Percentiles rank a stretch among this genome's conserved stretches.
Conservation (phyloP, 2,113 vertebrate species). For the Rhinichthys klamathensis region DNA sequence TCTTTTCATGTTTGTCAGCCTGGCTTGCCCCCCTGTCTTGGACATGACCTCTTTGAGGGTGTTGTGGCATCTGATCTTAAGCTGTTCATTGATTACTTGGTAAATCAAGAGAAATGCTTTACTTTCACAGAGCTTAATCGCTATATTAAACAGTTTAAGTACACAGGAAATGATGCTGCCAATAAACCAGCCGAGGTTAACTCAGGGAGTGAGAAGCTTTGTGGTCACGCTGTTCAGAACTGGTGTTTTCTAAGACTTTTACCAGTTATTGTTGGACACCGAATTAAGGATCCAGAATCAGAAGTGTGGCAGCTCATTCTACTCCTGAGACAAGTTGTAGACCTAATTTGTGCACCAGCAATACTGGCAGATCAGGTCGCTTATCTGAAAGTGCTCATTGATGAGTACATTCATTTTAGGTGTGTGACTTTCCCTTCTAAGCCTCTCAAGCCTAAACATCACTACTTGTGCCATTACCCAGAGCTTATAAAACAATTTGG, state of each 20-base stretch:
- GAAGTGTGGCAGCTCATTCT: neutral
- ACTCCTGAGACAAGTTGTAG: neutral
- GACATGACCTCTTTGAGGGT: neutral
- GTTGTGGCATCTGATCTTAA: neutral
- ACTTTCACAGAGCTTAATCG: conserved; percentile 10
- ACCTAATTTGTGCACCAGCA: conserved; percentile 1
- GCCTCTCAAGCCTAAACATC: conserved; percentile 1
- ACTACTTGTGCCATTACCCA: neutral
- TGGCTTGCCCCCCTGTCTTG: neutral
- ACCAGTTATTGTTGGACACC: neutral
- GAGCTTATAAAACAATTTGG: neutral
- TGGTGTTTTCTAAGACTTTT: neutral
- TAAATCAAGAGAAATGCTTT: conserved; percentile 10
- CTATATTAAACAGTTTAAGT: neutral
- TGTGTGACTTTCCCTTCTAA: neutral
- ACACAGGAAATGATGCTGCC: neutral
- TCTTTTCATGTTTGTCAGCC: conserved; percentile 12
- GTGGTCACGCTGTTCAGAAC: neutral
- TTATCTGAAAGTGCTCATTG: conserved; percentile 8
- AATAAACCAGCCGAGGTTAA: neutral
- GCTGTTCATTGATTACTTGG: conserved; percentile 5
- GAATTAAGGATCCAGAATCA: conserved; percentile 5
- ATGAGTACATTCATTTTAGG: neutral
- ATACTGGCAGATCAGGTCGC: neutral
- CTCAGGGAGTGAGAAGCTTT: neutral